A percentile compares a stretch with the other conserved stretches of the same genome.
Conservation (phyloP, 2,113 vertebrate genomes). For the Gavia stellata region DNA sequence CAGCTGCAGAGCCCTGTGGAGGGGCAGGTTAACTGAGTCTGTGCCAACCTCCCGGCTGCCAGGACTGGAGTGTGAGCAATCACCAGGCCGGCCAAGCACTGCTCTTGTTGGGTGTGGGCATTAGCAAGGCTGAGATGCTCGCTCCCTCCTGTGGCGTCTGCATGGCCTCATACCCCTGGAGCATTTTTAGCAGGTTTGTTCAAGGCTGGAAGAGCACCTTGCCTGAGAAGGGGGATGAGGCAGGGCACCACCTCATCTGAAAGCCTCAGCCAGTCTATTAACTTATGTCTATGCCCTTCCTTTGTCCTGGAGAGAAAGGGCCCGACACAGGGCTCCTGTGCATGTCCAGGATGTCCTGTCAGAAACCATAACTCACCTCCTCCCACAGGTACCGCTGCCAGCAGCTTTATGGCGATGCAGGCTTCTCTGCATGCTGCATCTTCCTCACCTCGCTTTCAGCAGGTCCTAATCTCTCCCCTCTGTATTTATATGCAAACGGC, state of each 20-base stretch:
- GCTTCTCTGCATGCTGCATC: background rate
- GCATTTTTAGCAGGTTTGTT: background rate
- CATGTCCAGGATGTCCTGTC: background rate
- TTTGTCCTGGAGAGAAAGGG: background rate
- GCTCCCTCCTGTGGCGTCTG: background rate
- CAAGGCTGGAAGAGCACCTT: background rate
- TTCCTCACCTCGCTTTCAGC: background rate
- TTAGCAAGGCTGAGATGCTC: background rate
- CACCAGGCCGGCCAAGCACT: background rate
- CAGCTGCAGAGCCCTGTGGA: background rate
- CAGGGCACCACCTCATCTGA: background rate
- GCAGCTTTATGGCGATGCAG: background rate
- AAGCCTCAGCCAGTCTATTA: background rate
- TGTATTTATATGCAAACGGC: slow-evolving; percentile 21
- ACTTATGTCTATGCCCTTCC: background rate
- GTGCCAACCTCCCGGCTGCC: background rate
- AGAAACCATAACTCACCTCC: background rate
- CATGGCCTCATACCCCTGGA: background rate
- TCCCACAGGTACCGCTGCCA: background rate
- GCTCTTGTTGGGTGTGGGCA: accelerated
- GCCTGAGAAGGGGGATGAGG: background rate
- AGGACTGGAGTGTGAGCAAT: background rate
- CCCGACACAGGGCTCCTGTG: background rate
- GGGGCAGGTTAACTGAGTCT: background rate
- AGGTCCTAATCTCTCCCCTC: slow-evolving; percentile 1